A percentile compares a stretch with the other conserved stretches of the same genome.
Conservation (phyloP, 2,888 invertebrate genomes). For the Folsomia manolachei region DNA sequence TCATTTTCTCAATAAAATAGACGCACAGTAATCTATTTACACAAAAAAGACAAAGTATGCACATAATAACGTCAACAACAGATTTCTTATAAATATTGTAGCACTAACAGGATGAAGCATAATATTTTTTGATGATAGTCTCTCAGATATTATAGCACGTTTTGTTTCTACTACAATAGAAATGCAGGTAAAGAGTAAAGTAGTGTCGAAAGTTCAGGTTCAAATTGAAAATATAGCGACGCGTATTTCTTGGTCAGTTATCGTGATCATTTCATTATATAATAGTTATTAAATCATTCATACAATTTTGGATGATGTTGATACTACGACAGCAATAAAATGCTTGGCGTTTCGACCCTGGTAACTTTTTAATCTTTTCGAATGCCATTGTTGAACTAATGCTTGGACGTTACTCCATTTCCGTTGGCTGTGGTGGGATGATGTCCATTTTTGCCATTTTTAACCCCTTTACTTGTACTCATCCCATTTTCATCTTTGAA, state of each 20-base stretch:
- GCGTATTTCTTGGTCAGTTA: background rate
- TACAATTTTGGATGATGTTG: no score
- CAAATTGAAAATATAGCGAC: background rate
- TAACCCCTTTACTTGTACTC: slow-evolving; percentile 6
- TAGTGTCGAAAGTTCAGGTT: background rate
- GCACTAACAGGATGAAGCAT: background rate
- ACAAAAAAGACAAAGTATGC: background rate
- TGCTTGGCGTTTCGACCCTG: background rate
- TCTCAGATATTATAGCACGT: background rate
- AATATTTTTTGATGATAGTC: no score
- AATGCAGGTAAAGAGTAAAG: background rate
- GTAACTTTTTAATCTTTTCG: background rate
- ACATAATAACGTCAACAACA: background rate
- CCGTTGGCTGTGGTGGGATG: background rate
- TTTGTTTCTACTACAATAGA: background rate
- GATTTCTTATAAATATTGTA: background rate
- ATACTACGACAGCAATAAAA: no score
- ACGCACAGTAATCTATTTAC: background rate
- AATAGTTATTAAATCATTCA: background rate
- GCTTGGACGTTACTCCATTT: background rate
- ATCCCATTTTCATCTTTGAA: slow-evolving; percentile 12
- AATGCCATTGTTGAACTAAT: background rate
- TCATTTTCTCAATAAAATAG: background rate
- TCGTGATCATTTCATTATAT: background rate
- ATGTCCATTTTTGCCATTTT: background rate